Base-by-base conservation (phyloP, 2,888 invertebrate species). In the Pristionchus entomophagus region DNA sequence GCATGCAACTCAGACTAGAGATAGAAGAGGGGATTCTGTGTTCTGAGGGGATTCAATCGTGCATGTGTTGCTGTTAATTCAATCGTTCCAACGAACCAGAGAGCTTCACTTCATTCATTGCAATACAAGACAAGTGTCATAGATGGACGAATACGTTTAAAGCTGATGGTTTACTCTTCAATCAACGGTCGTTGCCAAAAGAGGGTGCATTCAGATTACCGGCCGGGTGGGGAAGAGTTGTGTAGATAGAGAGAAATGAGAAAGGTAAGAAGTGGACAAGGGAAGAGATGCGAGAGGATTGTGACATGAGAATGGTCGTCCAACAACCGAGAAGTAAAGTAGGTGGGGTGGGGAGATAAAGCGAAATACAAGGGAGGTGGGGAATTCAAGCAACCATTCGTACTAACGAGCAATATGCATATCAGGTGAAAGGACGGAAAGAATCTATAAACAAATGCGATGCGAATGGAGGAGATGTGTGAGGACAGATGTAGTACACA, bases 31-130 rank as follows among this genome's bases (percentile, higher is more conserved):
- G 10, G 65, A 10, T 29, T 53, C 49, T 45, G 80, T 51, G 51
- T 49, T n/a, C n/a, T 14, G n/a, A 29, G 41, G 80, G 53, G 80
- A 80, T 45, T 45, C 45, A 45, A 10, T 73, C 73, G 45, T 73
- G 73, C 73, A 73, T 19, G 8, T 49, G 26, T 45, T 84, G 41
- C 62, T 65, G 83, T 65, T 65, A 84, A 45, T 84, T 80, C 51
- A 51, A 51, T 51, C 51, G 51, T 32, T 80, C 32, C 51, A 51
- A 51, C 78, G 51, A 80, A 80, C 49, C 32, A 32, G 51, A 80
- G 78, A 80, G 62, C 45, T n/a, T n/a, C 83, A 84, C 83, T 84
- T 84, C 83, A 84, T 84, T 84, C 83, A 84, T 65, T 84, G 83
- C 83, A 84, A 65, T 82, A 84, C 62, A 45, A 65, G 62, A 53